Evolutionary conservation across 2,797 vertebrate species (phyloP).

Genomic region (Danio choprae): DNA sequence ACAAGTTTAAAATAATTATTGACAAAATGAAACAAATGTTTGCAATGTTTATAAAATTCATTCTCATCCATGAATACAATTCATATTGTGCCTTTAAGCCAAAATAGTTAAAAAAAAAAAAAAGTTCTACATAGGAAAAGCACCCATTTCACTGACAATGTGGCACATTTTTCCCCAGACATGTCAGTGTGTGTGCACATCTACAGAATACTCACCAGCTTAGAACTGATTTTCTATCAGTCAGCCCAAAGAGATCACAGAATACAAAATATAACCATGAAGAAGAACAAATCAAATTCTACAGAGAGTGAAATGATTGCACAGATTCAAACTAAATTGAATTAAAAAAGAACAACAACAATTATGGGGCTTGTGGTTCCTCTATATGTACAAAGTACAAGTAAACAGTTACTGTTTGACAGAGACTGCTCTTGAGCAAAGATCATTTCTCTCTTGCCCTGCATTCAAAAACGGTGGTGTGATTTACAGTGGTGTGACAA

Average conservation of each 20-base stretch:
- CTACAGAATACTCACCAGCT: constrained; percentile 89
- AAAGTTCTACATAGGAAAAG: constrained; percentile 72
- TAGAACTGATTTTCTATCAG: constrained; percentile 97
- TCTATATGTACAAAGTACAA: neutral
- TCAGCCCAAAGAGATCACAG: constrained; percentile 81
- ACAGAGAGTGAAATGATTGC: neutral
- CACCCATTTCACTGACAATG: constrained; percentile 57
- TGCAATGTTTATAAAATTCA: too few relatives aligned
- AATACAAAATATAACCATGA: constrained; percentile 74
- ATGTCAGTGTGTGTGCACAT: constrained; percentile 49
- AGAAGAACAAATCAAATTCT: constrained; percentile 63
- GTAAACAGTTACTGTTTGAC: constrained; percentile 12
- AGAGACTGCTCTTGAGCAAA: constrained; percentile 16
- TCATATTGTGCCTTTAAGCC: neutral
- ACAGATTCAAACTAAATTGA: constrained; percentile 1
- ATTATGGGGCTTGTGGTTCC: neutral
- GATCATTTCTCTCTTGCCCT: neutral
- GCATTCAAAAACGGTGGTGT: neutral
- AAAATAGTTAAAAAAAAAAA: neutral
- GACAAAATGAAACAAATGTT: too few relatives aligned
- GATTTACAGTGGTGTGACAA: neutral
- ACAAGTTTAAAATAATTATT: too few relatives aligned
- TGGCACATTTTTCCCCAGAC: constrained; percentile 44
- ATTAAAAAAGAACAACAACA: neutral
- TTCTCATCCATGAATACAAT: too few relatives aligned